Percentiles rank a stretch among this genome's conserved stretches.
These are phyloP conservation scores for Bombus vancouverensis DNA, from an alignment of 1,140 invertebrate species.

Conservation along the genomic window DNA sequence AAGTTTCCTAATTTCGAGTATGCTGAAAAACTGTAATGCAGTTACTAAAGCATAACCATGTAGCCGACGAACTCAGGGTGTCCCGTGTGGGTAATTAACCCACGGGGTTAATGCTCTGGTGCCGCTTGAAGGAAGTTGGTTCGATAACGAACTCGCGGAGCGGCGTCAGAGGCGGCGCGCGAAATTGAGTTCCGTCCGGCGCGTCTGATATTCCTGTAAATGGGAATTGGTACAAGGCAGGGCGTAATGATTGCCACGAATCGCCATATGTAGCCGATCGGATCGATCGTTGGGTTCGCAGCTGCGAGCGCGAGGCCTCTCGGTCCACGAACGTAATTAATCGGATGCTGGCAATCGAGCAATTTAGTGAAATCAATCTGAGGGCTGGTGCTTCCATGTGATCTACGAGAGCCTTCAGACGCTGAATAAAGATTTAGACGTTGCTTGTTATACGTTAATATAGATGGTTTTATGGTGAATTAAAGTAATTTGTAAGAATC, in stretches of 20 bases:
- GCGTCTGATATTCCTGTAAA: conserved; percentile 60
- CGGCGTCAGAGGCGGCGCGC: conserved; percentile 8
- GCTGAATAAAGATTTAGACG: conserved; percentile 6
- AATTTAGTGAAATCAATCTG: conserved; percentile 56
- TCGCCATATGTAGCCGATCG: conserved; percentile 46
- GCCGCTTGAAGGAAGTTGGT: conserved; percentile 19
- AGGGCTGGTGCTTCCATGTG: no score
- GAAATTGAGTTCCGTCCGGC: conserved; percentile 37
- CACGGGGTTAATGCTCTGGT: conserved; percentile 10
- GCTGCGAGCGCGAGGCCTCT: conserved; percentile 39
- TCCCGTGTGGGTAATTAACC: conserved; percentile 32
- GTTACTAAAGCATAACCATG: background rate
- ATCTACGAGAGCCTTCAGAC: background rate
- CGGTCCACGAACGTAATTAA: conserved; percentile 53
- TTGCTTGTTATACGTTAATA: background rate
- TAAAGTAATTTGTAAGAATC: no score
- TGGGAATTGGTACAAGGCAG: conserved; percentile 68
- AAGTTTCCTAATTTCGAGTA: background rate
- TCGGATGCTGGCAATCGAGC: conserved; percentile 55
- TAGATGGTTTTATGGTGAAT: no score
- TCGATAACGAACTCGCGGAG: conserved; percentile 30
- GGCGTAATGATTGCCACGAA: conserved; percentile 34
- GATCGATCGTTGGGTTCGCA: conserved; percentile 54
- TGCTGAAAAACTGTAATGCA: background rate
- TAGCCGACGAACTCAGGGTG: background rate